phyloP scores from a whole-genome alignment of 1,140 invertebrate genomes.

The Limonius californicus region DNA sequence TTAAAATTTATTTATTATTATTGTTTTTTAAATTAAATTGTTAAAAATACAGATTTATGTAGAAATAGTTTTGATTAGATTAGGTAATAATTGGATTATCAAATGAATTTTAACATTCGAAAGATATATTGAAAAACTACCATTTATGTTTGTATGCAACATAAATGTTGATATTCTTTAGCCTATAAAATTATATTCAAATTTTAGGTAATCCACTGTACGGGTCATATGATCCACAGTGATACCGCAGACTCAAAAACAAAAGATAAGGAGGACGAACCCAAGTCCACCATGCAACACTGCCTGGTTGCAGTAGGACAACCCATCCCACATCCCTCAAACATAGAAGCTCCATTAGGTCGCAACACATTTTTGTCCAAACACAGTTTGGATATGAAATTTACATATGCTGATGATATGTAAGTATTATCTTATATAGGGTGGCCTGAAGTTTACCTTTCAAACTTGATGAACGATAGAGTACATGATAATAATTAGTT shows the following conservation, averaged over 20 bases:
- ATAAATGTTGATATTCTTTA: no score
- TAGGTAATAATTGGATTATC: no score
- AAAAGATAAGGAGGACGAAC: slow-evolving; percentile 32
- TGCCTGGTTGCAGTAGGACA: slow-evolving; percentile 77
- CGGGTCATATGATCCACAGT: slow-evolving; percentile 65
- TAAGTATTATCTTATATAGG: slow-evolving; percentile 59
- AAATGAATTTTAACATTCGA: no score
- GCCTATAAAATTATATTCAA: no score
- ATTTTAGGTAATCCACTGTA: slow-evolving; percentile 81
- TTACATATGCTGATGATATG: slow-evolving; percentile 91
- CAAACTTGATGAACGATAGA: no score
- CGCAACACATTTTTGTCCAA: slow-evolving; percentile 86
- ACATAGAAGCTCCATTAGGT: slow-evolving; percentile 86
- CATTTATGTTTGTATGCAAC: no score
- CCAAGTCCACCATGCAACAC: slow-evolving; percentile 42
- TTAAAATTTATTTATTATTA: background rate
- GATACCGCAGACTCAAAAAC: slow-evolving; percentile 31
- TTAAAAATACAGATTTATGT: no score
- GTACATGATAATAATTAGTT: no score
- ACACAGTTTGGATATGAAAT: slow-evolving; percentile 91
- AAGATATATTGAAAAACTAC: no score
- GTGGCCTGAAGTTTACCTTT: no score
- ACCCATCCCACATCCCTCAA: slow-evolving; percentile 88
- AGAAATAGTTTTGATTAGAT: no score
- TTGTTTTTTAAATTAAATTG: no score